phyloP scores from a whole-genome alignment of 2,113 vertebrate genomes.

The Promerops cafer region DNA sequence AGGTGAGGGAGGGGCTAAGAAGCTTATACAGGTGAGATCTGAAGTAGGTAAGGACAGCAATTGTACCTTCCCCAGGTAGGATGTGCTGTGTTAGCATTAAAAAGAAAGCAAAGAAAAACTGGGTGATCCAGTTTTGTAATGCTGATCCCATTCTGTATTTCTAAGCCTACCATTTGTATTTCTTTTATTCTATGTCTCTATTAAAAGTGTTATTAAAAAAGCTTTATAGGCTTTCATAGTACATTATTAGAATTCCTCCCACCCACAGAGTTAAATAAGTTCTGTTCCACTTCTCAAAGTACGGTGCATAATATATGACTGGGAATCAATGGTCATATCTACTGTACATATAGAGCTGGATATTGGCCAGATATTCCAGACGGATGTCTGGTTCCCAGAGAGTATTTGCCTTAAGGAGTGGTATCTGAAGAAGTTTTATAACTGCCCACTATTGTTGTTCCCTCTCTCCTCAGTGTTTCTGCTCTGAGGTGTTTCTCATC shows the following conservation, averaged over 20 bases:
- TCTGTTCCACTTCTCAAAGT: background rate
- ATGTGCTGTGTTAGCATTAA: background rate
- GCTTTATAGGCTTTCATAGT: background rate
- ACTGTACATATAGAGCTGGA: conserved; percentile 16
- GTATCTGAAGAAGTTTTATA: background rate
- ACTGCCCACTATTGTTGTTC: background rate
- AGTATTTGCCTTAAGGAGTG: background rate
- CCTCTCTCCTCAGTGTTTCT: background rate
- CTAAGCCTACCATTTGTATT: background rate
- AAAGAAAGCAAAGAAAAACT: background rate
- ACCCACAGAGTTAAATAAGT: background rate
- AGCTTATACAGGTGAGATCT: background rate
- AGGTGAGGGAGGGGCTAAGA: background rate
- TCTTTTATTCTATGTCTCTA: background rate
- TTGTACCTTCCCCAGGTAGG: background rate
- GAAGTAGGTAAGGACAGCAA: background rate
- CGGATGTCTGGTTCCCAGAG: conserved; percentile 28
- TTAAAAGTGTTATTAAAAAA: background rate
- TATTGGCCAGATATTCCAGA: conserved; percentile 19
- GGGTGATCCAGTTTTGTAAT: background rate
- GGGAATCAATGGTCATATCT: conserved; percentile 26
- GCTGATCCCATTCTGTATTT: background rate
- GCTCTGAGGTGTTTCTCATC: background rate
- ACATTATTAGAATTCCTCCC: background rate
- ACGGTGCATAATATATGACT: background rate